Percentiles rank a stretch among this genome's conserved stretches.
Conservation (phyloP, 2,113 vertebrate species). For the Gymnarchus niloticus region DNA sequence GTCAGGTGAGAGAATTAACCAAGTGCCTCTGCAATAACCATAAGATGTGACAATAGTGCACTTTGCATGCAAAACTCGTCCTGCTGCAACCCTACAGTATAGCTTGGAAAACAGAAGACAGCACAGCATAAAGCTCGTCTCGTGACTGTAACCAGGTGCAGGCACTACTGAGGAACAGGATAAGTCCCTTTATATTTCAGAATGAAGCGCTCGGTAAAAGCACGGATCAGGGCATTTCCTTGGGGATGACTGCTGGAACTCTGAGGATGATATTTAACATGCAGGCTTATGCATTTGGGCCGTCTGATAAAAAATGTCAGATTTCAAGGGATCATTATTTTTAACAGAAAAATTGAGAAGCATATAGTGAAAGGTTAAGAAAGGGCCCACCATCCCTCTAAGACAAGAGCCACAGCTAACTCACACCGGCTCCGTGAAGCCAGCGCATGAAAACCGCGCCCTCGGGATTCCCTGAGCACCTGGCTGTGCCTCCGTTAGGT, state of each 20-base stretch:
- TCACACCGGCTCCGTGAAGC: not conserved
- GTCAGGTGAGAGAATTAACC: too few relatives aligned
- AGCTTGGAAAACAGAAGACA: too few relatives aligned
- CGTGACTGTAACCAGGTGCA: not conserved
- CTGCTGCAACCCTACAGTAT: too few relatives aligned
- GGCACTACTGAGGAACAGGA: not conserved
- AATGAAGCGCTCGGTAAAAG: too few relatives aligned
- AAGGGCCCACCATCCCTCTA: not conserved
- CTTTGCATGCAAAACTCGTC: too few relatives aligned
- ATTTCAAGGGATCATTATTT: not conserved
- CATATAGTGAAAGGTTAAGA: not conserved
- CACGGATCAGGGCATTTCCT: too few relatives aligned
- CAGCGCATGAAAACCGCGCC: not conserved
- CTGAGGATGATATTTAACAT: not conserved
- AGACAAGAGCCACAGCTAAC: not conserved
- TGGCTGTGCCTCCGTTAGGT: not conserved
- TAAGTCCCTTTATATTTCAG: not conserved
- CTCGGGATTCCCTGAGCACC: not conserved
- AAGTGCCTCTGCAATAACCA: too few relatives aligned
- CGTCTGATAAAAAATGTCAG: not conserved
- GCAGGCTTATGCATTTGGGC: not conserved
- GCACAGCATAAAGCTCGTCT: too few relatives aligned
- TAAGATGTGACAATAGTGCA: too few relatives aligned
- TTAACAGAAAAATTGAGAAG: not conserved
- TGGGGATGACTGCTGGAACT: too few relatives aligned